Conservation (phyloP, 2,113 vertebrate genomes). For the Ptilonorhynchus violaceus region DNA sequence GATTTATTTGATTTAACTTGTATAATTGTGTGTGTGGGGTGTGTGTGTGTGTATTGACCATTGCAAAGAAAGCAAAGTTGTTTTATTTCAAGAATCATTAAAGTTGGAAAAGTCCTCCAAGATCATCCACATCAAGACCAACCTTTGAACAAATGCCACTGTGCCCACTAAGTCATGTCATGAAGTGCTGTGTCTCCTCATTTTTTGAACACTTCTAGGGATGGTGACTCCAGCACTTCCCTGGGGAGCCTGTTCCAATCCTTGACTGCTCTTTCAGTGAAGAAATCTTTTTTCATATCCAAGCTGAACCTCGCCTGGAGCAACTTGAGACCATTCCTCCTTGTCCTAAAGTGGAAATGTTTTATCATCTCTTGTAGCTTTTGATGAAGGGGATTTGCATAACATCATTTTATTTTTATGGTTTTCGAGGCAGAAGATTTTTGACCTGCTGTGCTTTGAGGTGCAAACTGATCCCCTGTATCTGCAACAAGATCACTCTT, state of each 20-base stretch:
- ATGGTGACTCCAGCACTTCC: neutral
- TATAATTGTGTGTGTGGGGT: neutral
- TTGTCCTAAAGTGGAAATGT: neutral
- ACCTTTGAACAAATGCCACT: neutral
- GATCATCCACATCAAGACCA: neutral
- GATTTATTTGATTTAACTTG: neutral
- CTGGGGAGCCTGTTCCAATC: neutral
- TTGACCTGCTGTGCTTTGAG: neutral
- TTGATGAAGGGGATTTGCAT: neutral
- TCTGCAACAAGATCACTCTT: neutral
- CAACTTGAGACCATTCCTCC: neutral
- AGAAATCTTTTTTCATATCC: neutral
- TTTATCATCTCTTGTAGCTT: neutral
- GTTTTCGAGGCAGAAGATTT: neutral
- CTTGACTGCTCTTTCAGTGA: neutral
- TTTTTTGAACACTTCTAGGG: neutral
- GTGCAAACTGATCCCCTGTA: neutral
- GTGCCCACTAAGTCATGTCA: no score
- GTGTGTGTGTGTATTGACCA: neutral
- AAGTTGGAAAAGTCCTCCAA: neutral
- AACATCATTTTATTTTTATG: neutral
- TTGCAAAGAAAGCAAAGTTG: neutral
- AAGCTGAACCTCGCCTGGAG: neutral
- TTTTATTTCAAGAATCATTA: neutral
- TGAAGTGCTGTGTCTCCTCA: neutral